A percentile compares a stretch with the other conserved stretches of the same genome.
Evolutionary conservation across 2,888 invertebrate genomes (phyloP).

Genomic region (Melinaea marsaeus): DNA sequence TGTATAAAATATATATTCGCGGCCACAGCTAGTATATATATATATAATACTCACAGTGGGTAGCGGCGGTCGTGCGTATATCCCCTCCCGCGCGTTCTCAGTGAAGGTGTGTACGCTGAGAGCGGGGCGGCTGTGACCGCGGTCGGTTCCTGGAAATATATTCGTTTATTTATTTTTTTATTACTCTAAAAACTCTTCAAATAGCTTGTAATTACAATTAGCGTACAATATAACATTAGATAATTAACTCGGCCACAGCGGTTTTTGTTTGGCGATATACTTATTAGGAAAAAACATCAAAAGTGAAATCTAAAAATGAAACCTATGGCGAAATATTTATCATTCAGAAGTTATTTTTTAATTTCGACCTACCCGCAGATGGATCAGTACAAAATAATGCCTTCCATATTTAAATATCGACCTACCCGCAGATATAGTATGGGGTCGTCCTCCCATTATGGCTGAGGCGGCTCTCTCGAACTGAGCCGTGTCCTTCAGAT

Average conservation of each 20-base stretch:
- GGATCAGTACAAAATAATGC: too few relatives aligned
- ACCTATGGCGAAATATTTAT: too few relatives aligned
- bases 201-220: too few relatives aligned
- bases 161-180: not conserved
- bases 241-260: too few relatives aligned
- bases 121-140: slow-evolving; percentile 89
- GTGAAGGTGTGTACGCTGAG: slow-evolving; percentile 87
- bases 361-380: too few relatives aligned
- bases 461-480: slow-evolving; percentile 85
- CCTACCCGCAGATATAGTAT: slow-evolving; percentile 91
- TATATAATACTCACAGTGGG: slow-evolving; percentile 79
- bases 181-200: not conserved
- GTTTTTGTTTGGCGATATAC: too few relatives aligned
- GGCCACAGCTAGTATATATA: too few relatives aligned
- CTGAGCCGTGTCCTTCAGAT: slow-evolving; percentile 85
- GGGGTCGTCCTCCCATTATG: slow-evolving; percentile 90
- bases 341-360: too few relatives aligned
- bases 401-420: too few relatives aligned
- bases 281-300: too few relatives aligned
- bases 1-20: not conserved
- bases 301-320: too few relatives aligned
- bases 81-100: slow-evolving; percentile 40
- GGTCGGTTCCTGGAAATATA: slow-evolving; percentile 83
- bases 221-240: too few relatives aligned
- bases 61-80: slow-evolving; percentile 81